Evolutionary conservation across 2,113 vertebrate species (phyloP).

Genomic region (Isurus oxyrinchus): DNA sequence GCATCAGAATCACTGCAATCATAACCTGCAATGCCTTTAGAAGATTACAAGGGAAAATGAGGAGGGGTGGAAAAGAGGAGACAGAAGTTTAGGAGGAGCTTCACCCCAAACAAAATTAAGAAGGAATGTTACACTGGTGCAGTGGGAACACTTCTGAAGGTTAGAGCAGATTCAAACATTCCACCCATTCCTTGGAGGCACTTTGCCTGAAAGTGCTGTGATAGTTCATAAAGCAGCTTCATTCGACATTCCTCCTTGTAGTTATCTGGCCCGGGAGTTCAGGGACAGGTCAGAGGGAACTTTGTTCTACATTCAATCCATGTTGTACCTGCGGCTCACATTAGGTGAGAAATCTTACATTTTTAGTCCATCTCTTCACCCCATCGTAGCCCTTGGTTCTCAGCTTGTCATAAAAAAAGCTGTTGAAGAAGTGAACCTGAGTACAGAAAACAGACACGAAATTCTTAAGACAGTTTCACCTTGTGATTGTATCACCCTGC

Average conservation of each 20-base stretch:
- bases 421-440: conserved; percentile 91
- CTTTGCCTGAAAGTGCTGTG: neutral
- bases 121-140: neutral
- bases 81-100: neutral
- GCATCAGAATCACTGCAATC: neutral
- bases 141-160: neutral
- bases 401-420: conserved; percentile 89
- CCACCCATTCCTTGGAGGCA: neutral
- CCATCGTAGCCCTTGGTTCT: conserved; percentile 86
- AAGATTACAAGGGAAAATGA: neutral
- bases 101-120: neutral
- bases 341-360: conserved; percentile 57
- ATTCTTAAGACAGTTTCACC: neutral
- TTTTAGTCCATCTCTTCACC: conserved; percentile 90
- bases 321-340: neutral
- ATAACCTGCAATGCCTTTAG: neutral
- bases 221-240: neutral
- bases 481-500: neutral
- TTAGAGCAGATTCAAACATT: neutral
- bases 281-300: neutral
- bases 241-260: neutral
- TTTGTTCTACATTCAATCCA: neutral
- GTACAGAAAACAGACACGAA: conserved; percentile 35
- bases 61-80: neutral
- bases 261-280: neutral